Percentiles rank a stretch among this genome's conserved stretches.
Evolutionary conservation across 2,888 invertebrate species (phyloP).

Genomic region (Patella caerulea): DNA sequence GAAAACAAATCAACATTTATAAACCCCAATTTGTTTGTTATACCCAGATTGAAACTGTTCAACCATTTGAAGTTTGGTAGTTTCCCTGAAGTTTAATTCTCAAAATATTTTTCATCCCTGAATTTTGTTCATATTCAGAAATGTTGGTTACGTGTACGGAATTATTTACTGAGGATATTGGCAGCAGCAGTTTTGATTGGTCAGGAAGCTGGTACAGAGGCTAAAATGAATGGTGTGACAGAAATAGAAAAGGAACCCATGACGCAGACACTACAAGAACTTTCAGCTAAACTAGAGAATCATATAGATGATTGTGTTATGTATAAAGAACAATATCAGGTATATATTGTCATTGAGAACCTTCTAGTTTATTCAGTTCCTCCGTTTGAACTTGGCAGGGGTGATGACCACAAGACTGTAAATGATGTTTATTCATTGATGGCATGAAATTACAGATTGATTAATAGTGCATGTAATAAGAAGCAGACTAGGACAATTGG

Average conservation of each 20-base stretch:
- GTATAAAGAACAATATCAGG: not conserved
- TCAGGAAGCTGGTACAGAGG: slow-evolving; percentile 41
- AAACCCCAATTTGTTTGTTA: too few relatives aligned
- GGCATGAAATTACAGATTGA: too few relatives aligned
- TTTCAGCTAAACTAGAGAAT: slow-evolving; percentile 13
- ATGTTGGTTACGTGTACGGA: slow-evolving; percentile 70
- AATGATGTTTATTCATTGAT: too few relatives aligned
- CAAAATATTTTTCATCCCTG: not conserved
- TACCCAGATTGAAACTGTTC: too few relatives aligned
- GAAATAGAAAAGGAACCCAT: slow-evolving; percentile 73
- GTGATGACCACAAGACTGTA: too few relatives aligned
- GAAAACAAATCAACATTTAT: too few relatives aligned
- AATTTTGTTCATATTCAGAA: slow-evolving; percentile 52
- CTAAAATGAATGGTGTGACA: slow-evolving; percentile 48
- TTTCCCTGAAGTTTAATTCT: too few relatives aligned
- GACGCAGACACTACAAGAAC: slow-evolving; percentile 36
- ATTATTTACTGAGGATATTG: slow-evolving; percentile 67
- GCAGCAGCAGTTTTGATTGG: slow-evolving; percentile 63
- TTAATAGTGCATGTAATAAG: too few relatives aligned
- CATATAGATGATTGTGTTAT: slow-evolving; percentile 4
- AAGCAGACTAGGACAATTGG: too few relatives aligned
- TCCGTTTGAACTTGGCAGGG: too few relatives aligned
- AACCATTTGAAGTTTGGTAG: too few relatives aligned
- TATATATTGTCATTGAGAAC: not conserved
- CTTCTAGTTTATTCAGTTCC: too few relatives aligned